Base-by-base conservation (phyloP, 2,888 invertebrate species). In the Erpobdella octoculata region DNA sequence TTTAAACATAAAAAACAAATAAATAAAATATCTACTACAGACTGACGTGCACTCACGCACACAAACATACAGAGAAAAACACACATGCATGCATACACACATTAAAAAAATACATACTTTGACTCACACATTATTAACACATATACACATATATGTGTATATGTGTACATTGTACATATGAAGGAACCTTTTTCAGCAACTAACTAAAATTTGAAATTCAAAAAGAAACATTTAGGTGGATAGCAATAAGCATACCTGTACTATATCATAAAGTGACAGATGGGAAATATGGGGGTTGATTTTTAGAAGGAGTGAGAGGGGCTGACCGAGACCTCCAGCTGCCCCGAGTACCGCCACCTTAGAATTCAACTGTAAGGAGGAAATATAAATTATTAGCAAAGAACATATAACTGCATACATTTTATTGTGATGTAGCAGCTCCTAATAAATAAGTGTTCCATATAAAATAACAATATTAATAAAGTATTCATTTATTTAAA, bases 311-410 rank as follows among this genome's bases (percentile, higher is more conserved):
- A 98, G 86, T 12, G 94, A 90, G 78, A 98, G 84, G 12, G 97
- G 96, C 85, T 98, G 96, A 2, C 97, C 98, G 81, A 98, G 98
- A 72, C 98, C 98, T 74, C 98, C 98, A 78, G 91, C 88, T 0
- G 96, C 97, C 71, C 98, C 98, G 83, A 93, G 89, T 74, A 98
- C 93, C 76, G 93, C 91, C 67, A 98, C 96, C 88, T 94, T 93
- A 80, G 88, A 89, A 86, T 79, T 75, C 38, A 73, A 76, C 79
- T 81, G 77, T 15, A 77, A 41, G 18, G 61, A 65, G n/a, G 33
- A 53, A 46, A 70, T 58, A 46, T 53, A 41, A 37, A n/a, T n/a
- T n/a, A n/a, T n/a, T n/a, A n/a, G n/a, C n/a, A n/a, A n/a, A n/a
- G n/a, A n/a, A n/a, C n/a, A n/a, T n/a, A n/a, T n/a, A n/a, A n/a